Conservation (phyloP, 2,797 vertebrate genomes). For the Oophaga sylvatica region DNA sequence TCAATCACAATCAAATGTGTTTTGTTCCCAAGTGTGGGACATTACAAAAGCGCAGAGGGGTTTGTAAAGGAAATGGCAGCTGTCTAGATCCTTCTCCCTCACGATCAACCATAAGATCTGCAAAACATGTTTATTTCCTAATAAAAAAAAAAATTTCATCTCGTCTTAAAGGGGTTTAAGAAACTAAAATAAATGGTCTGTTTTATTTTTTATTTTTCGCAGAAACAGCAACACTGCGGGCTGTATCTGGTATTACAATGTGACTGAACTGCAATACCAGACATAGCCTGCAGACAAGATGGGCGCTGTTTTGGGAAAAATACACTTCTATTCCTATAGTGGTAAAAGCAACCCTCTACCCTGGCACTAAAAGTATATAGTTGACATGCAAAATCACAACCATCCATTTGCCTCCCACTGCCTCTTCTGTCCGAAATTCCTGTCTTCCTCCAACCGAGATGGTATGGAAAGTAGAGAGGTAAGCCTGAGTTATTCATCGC, state of each 20-base stretch:
- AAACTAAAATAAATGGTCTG: background rate
- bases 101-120: slow-evolving; percentile 28
- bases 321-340: background rate
- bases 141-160: background rate
- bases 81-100: slow-evolving; percentile 30
- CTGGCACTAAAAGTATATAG: too few relatives aligned
- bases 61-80: slow-evolving; percentile 41
- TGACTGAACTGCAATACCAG: too few relatives aligned
- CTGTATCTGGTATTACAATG: background rate
- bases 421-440: too few relatives aligned
- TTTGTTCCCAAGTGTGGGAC: slow-evolving; percentile 48
- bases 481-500: too few relatives aligned
- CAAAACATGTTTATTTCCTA: slow-evolving; percentile 34
- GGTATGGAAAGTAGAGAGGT: too few relatives aligned
- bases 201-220: background rate
- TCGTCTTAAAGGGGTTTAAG: background rate
- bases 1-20: slow-evolving; percentile 50
- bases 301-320: background rate
- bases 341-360: too few relatives aligned
- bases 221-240: background rate
- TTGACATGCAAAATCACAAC: too few relatives aligned
- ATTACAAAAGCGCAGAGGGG: slow-evolving; percentile 27
- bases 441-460: too few relatives aligned
- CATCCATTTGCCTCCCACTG: too few relatives aligned
- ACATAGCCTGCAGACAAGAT: background rate